phyloP scores from a whole-genome alignment of 2,888 invertebrate genomes.

The Leistus spinibarbis region DNA sequence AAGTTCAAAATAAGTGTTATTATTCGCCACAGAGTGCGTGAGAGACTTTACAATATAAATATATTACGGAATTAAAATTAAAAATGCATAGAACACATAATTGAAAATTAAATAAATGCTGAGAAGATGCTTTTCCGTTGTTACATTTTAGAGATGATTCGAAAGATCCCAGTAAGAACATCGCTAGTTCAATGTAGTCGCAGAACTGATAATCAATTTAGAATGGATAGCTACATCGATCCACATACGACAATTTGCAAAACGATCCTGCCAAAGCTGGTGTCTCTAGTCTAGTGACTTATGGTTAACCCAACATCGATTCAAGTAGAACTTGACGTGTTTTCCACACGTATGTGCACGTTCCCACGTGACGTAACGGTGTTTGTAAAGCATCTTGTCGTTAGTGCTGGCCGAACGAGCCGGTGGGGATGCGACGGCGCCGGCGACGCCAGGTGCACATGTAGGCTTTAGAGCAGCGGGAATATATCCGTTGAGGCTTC shows the following conservation, averaged over 20 bases:
- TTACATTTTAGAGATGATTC: no score
- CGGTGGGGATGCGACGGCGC: no score
- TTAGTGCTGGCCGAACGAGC: not conserved
- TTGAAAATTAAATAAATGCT: no score
- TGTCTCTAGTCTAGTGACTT: not conserved
- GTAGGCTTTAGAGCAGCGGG: not conserved
- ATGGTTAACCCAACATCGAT: not conserved
- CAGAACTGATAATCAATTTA: not conserved
- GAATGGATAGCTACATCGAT: not conserved
- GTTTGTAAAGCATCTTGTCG: not conserved
- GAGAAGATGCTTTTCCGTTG: no score
- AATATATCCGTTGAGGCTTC: not conserved
- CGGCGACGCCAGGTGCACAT: not conserved
- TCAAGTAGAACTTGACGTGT: not conserved
- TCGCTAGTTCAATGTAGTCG: no score
- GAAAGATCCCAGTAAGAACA: no score
- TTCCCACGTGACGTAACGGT: not conserved
- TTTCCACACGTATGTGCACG: not conserved
- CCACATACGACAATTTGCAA: not conserved
- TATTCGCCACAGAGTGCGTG: no score
- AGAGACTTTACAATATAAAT: no score
- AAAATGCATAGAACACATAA: no score
- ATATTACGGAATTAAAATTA: no score
- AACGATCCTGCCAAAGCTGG: not conserved
- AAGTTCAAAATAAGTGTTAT: no score